Evolutionary conservation across 2,888 invertebrate species (phyloP), one percentile per base, ranked within the genome.

Genomic region (Protodeltote pygarga): DNA sequence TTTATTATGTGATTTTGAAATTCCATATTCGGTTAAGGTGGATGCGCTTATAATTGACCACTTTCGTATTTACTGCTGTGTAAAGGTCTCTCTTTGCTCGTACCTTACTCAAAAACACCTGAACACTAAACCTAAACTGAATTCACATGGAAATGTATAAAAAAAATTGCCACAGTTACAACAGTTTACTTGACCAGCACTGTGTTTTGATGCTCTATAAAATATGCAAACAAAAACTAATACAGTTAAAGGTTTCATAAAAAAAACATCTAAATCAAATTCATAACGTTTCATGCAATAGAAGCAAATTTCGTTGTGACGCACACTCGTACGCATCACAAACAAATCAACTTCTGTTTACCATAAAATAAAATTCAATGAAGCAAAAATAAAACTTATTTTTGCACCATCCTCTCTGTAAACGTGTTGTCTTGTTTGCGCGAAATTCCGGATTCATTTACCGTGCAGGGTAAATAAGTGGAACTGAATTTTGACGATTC

Each of bases 1-100:
- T 48, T 61, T 55, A 67, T 46, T 48, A 53, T 57, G 49, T 62
- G 62, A 58, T 64, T 64, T 64, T 66, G 49, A 49, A 44, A 46
- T 38, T 47, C n/a, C 37, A 52, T 47, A 13, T 38, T 45, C 23
- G 31, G 38, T 23, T 65, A 38, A 39, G 44, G 25, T 35, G 40
- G 39, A 35, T 35, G 41, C 20, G 24, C 41, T 53, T 32, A n/a
- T n/a, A n/a, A n/a, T n/a, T n/a, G n/a, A n/a, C n/a, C n/a, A n/a
- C n/a, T n/a, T n/a, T n/a, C n/a, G n/a, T n/a, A n/a, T n/a, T n/a
- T n/a, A n/a, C n/a, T n/a, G n/a, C n/a, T n/a, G n/a, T n/a, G n/a
- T n/a, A n/a, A n/a, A n/a, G n/a, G n/a, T n/a, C n/a, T n/a, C n/a
- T n/a, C n/a, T n/a, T n/a, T n/a, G n/a, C n/a, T n/a, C n/a, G n/a